Evolutionary conservation across 2,888 invertebrate species (phyloP).

Genomic region (Carterocephalus palaemon): DNA sequence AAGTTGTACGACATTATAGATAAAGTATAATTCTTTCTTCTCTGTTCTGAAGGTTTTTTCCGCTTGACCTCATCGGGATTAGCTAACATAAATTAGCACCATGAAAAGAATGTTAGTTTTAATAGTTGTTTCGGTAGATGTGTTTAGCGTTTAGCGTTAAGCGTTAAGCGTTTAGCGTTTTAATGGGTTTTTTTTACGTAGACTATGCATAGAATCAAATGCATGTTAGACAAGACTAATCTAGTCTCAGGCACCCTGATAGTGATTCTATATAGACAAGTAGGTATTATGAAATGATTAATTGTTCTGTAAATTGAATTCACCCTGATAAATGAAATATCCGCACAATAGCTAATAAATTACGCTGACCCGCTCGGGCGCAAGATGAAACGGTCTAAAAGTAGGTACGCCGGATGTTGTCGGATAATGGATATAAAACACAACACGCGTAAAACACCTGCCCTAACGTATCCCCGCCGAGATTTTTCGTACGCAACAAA

Average conservation of each 20-base stretch:
- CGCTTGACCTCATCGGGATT: too few species aligned
- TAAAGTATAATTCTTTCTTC: too few species aligned
- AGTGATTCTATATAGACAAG: slow-evolving; percentile 70
- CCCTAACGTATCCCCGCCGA: slow-evolving; percentile 33
- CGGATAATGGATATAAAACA: slow-evolving; percentile 65
- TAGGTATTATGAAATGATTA: slow-evolving; percentile 77
- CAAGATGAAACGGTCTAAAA: slow-evolving; percentile 73
- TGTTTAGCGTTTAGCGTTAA: too few species aligned
- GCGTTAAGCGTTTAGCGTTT: too few species aligned
- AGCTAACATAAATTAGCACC: too few species aligned
- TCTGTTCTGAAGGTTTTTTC: too few species aligned
- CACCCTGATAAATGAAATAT: slow-evolving; percentile 79
- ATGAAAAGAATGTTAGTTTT: too few species aligned
- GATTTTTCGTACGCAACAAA: slow-evolving; percentile 17
- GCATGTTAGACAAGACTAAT: slow-evolving; percentile 25
- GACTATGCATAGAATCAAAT: too few species aligned
- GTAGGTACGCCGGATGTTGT: slow-evolving; percentile 64
- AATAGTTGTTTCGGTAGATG: too few species aligned
- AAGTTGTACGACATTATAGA: too few species aligned
- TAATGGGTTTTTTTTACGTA: too few species aligned
- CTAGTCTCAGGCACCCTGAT: slow-evolving; percentile 42
- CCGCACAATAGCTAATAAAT: slow-evolving; percentile 79
- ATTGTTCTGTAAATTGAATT: slow-evolving; percentile 79
- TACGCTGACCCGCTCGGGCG: slow-evolving; percentile 73
- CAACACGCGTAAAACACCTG: slow-evolving; percentile 67